Base-by-base conservation (phyloP, 1,140 invertebrate species). In the Callitettix versicolor region DNA sequence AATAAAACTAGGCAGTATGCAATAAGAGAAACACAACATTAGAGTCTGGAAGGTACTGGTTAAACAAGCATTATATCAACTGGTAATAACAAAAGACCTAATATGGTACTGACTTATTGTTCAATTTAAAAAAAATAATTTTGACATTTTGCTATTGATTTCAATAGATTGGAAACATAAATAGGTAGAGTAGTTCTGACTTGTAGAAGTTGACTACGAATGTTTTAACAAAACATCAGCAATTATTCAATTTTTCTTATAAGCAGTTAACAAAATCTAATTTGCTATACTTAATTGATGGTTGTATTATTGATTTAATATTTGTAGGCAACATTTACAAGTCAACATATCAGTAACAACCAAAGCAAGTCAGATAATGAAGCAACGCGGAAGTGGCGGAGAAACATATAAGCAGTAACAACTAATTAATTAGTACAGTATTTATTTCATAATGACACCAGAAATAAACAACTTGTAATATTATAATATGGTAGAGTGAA, bases 371-470 rank as follows among this genome's bases (percentile, higher is more conserved):
- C 48, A 51, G 18, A 6, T 14, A 18, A 51, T 34, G 17, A 51
- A 20, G 21, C 30, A 38, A 20, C 3, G 33, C 12, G 30, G 36
- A 34, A 34, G 36, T 51, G 36, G 48, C 15, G 36, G 36, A 30
- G 36, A 36, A 51, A 36, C 34, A 51, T 51, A 51, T 51, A 51
- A 51, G 48, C 48, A 36, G 48, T 34, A 51, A 51, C 48, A 51
- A 51, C 48, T 51, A 51, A 51, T 30, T 51, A 51, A 51, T 26
- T 51, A 38, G 48, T 51, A 51, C 33, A 21, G 36, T 51, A 55
- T 55, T 30, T 55, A 55, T 44, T 55, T 43, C 48, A 49, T 48
- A 48, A 49, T 55, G 54, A 55, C 54, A 55, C 44, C 54, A 55
- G 54, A 55, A 55, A 55, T 49, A 55, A 55, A 38, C 24, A 55